A percentile compares a stretch with the other conserved stretches of the same genome.
Conservation (phyloP, 2,888 invertebrate genomes). For the Lithophane socia region DNA sequence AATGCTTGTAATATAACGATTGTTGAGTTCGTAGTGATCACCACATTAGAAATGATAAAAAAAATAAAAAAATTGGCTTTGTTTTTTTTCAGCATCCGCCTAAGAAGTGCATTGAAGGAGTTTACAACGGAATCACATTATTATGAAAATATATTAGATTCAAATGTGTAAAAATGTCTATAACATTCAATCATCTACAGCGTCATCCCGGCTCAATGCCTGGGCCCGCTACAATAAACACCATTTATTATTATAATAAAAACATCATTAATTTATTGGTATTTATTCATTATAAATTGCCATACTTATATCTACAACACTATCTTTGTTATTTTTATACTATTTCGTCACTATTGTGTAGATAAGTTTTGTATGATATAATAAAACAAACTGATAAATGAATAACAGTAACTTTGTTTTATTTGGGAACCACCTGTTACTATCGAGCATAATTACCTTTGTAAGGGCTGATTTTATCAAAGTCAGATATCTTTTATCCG, state of each 20-base stretch:
- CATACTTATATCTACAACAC: slow-evolving; percentile 46
- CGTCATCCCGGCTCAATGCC: slow-evolving; percentile 51
- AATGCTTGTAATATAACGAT: neutral
- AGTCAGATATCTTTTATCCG: too few species aligned
- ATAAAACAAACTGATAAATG: slow-evolving; percentile 49
- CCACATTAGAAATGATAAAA: neutral
- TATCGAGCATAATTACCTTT: neutral
- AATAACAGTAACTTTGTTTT: slow-evolving; percentile 29
- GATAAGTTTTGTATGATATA: slow-evolving; percentile 65
- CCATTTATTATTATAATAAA: slow-evolving; percentile 13
- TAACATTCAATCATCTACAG: slow-evolving; percentile 8
- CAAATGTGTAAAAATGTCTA: neutral
- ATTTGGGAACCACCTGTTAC: slow-evolving; percentile 10
- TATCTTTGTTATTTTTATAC: slow-evolving; percentile 70
- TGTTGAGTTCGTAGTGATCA: neutral
- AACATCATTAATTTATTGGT: slow-evolving; percentile 21
- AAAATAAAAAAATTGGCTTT: neutral
- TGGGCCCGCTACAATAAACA: slow-evolving; percentile 46
- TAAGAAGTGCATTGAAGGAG: slow-evolving; percentile 58
- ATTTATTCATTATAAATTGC: slow-evolving; percentile 26
- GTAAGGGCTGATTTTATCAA: too few species aligned
- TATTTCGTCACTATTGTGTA: slow-evolving; percentile 52
- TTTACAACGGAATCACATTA: slow-evolving; percentile 17
- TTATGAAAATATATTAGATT: neutral
- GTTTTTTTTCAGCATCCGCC: slow-evolving; percentile 77